phyloP scores from a whole-genome alignment of 2,113 vertebrate species.

The Lophotis ruficrista region DNA sequence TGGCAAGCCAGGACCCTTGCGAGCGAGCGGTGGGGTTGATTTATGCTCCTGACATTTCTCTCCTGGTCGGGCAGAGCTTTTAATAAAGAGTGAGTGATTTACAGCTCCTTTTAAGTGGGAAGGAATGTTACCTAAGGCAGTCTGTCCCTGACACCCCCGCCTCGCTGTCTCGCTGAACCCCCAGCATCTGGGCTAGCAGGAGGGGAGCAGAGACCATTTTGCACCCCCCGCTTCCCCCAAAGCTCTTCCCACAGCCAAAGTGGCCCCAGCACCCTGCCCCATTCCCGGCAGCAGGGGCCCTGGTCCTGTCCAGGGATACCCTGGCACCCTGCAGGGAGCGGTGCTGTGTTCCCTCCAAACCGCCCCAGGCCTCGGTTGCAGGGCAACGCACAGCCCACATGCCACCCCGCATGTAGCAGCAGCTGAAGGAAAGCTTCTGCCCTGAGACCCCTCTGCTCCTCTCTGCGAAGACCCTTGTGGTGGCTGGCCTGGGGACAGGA shows the following conservation, averaged over 20 bases:
- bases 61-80: constrained; percentile 47
- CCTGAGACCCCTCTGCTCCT: not conserved
- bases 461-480: not conserved
- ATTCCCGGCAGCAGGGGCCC: not conserved
- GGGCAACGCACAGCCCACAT: not conserved
- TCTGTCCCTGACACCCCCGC: constrained; percentile 19
- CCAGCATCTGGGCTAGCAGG: not conserved
- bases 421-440: not conserved
- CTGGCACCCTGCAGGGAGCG: accelerated
- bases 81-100: constrained; percentile 72
- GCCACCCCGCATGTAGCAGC: accelerated
- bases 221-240: not conserved
- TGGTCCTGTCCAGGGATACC: not conserved
- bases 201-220: not conserved
- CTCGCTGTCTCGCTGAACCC: constrained; percentile 10
- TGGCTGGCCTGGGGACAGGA: constrained; percentile 48
- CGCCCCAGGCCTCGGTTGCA: accelerated
- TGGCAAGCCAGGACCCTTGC: not conserved
- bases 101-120: constrained; percentile 59
- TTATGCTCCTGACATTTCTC: constrained; percentile 60
- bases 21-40: constrained; percentile 2
- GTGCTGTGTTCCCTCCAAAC: not conserved
- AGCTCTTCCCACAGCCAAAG: not conserved
- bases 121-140: constrained; percentile 69
- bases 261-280: not conserved